Base-by-base conservation (phyloP, 1,140 invertebrate species). In the Neotoxoptera formosana region DNA sequence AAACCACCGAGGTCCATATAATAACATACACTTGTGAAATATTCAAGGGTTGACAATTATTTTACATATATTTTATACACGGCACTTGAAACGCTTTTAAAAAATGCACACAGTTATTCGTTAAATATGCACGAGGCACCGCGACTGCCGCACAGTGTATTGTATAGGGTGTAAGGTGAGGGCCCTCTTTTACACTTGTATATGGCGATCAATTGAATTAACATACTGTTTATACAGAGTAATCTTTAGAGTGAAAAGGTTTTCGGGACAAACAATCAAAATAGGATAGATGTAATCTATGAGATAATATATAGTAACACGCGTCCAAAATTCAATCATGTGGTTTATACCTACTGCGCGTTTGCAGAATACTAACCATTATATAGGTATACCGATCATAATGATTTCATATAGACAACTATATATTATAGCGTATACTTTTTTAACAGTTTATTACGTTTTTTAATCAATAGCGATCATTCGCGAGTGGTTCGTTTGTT, bases 121-220 rank as follows among this genome's bases (percentile, higher is more conserved):
- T 90, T 90, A 90, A 90, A 90, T 90, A 90, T 90, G 89, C 89
- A 90, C 89, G 53, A 60, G 21, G 53, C 89, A 90, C 89, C 36
- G 45, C 51, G 20, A 11, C 23, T 41, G 11, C n/a, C n/a, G n/a
- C n/a, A n/a, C 30, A 90, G 53, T 51, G 30, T 36, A 41, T 56
- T 60, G 45, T 90, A 34, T 76, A n/a, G 88, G 88, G 88, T 90
- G 89, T 25, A 90, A 90, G 56, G 56, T 90, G 89, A 89, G 36
- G 30, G 89, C 56, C 36, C 89, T 90, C 56, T n/a, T 60, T 67
- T 90, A 67, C 89, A 90, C 89, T 90, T 90, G 89, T 67, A 90
- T 34, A 30, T 53, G 51, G 25, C 36, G 53, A 90, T 90, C 56
- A 67, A 90, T 67, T 67, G 89, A 67, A 90, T 90, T 90, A 45